These are phyloP conservation scores for Otis tarda DNA, from an alignment of 2,113 vertebrate genomes.

Conservation along the genomic window DNA sequence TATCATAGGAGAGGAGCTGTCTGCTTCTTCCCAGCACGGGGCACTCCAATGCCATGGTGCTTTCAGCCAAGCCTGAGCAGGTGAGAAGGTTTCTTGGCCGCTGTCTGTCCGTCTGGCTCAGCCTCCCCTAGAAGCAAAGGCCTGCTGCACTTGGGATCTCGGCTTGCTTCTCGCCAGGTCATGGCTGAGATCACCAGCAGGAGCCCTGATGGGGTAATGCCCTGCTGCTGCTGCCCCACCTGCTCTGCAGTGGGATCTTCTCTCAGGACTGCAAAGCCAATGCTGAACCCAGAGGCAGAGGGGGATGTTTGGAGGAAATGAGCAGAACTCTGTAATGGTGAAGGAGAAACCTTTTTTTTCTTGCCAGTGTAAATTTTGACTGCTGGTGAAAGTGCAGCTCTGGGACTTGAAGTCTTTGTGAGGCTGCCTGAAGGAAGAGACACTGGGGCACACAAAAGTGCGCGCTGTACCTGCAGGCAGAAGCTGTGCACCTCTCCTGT, in stretches of 20 bases:
- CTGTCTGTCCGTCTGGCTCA: background rate
- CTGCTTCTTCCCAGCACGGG: background rate
- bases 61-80: background rate
- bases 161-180: background rate
- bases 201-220: background rate
- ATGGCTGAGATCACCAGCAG: background rate
- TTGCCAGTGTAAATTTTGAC: background rate
- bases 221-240: too few species aligned
- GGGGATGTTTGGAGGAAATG: background rate
- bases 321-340: fast-evolving
- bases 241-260: background rate
- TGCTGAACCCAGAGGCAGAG: background rate
- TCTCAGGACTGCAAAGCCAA: background rate
- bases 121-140: background rate
- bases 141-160: background rate
- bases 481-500: fast-evolving
- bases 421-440: background rate
- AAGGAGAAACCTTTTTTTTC: background rate
- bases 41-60: background rate
- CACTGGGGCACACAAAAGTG: fast-evolving
- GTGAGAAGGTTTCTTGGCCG: background rate
- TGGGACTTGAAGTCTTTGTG: background rate
- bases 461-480: background rate
- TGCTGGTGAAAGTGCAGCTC: background rate
- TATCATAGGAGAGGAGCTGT: too few species aligned